Evolutionary conservation across 2,888 invertebrate genomes (phyloP), one percentile per base, ranked within the genome.

Genomic region (Mayetiola destructor): DNA sequence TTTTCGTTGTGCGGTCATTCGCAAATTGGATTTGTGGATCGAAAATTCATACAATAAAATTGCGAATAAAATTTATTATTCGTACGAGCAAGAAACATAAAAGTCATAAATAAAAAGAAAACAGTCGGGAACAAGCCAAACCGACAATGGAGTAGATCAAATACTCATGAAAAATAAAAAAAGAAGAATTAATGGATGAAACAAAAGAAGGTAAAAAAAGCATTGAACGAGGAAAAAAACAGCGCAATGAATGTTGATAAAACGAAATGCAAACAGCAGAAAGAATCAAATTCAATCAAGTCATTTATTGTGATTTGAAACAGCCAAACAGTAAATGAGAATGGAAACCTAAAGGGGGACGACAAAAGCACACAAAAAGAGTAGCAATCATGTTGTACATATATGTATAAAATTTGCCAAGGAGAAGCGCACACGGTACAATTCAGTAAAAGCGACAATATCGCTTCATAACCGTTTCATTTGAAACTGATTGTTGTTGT

Each of bases 21-120:
- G 48, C 48, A 48, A 48, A 48, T 48, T 48, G 48, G 48, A 48
- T 48, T 48, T 48, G 48, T 48, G 48, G 48, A 48, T 48, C 48
- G 27, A 27, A 48, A 48, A 48, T 48, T 48, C 27, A 48, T 48
- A 27, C 48, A 48, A 27, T 48, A 48, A 27, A 27, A 48, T 40
- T 23, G 40, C 40, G 14, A 27, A 4, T 48, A 27, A 48, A 27
- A 48, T 48, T 48, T 48, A 27, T 27, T 48, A 16, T 27, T 3
- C 27, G 16, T n/a, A 42, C 27, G 10, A 12, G 48, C 14, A n/a
- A 27, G 9, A 5, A n/a, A n/a, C n/a, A n/a, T n/a, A n/a, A 23
- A 23, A 21, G 23, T 8, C n/a, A n/a, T n/a, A n/a, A n/a, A n/a
- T n/a, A n/a, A n/a, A n/a, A n/a, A n/a, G n/a, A n/a, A n/a, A n/a